Evolutionary conservation across 2,888 invertebrate genomes (phyloP).

Genomic region (Drosophila prostipennis): DNA sequence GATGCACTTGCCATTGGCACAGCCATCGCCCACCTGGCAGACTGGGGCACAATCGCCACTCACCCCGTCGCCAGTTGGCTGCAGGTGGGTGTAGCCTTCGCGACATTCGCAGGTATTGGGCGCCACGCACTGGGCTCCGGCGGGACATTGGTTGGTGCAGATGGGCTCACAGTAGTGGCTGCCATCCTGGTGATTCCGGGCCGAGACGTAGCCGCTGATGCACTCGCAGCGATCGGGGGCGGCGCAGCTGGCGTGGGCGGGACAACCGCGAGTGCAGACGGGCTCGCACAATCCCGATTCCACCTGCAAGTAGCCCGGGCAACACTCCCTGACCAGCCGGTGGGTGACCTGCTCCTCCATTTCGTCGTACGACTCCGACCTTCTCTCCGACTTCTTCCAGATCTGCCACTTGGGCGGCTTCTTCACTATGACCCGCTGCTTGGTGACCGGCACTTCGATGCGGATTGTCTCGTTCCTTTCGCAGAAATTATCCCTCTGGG

Average conservation of each 20-base stretch:
- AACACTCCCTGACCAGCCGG: slow-evolving; percentile 61
- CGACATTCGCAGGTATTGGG: slow-evolving; percentile 75
- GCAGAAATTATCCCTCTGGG: slow-evolving; percentile 59
- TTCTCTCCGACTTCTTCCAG: slow-evolving; percentile 54
- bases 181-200: slow-evolving; percentile 49
- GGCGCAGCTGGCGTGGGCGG: slow-evolving; percentile 68
- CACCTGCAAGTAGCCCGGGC: slow-evolving; percentile 65
- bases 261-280: slow-evolving; percentile 68
- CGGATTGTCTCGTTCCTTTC: slow-evolving; percentile 58
- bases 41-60: slow-evolving; percentile 66
- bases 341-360: slow-evolving; percentile 55
- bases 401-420: slow-evolving; percentile 56
- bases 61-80: slow-evolving; percentile 57
- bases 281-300: slow-evolving; percentile 71
- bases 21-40: slow-evolving; percentile 63
- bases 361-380: slow-evolving; percentile 57
- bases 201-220: slow-evolving; percentile 66
- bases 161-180: slow-evolving; percentile 74
- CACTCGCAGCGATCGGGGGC: slow-evolving; percentile 76
- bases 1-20: slow-evolving; percentile 66
- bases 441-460: slow-evolving; percentile 53
- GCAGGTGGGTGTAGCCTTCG: slow-evolving; percentile 50
- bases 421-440: slow-evolving; percentile 55
- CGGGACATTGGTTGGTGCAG: slow-evolving; percentile 59
- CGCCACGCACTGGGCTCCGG: slow-evolving; percentile 61